Evolutionary conservation across 2,113 vertebrate species (phyloP), one percentile per base, ranked within the genome.

Genomic region (Crotalus tigris): DNA sequence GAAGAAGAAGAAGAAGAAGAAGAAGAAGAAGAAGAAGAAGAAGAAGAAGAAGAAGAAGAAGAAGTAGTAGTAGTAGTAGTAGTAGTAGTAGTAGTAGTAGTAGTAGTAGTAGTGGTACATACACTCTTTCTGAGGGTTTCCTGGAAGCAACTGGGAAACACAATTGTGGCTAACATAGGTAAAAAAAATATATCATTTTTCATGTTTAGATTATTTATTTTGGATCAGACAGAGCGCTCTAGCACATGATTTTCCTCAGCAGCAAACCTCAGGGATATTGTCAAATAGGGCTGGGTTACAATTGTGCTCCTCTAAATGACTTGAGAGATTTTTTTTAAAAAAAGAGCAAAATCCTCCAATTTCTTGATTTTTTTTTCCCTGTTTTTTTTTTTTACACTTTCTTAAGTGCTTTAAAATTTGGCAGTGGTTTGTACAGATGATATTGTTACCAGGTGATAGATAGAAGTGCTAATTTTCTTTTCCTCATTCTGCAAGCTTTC

Each of bases 341-440:
- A 26, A 29, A 29, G 61, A n/a, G 61, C 26, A 69, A 69, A 29
- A 29, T 64, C 10, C 26, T n/a, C 61, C 26, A 64, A 29, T n/a
- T 69, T 69, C 26, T n/a, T 69, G 26, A 12, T 24, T 29, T n/a
- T 64, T 64, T n/a, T 11, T 13, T 4, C 1, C 49, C 7, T 1
- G 0, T 0, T 1, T 0, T 29, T 26, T 64, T 64, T 64, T 64
- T 12, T 24, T 26, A n/a, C 61, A 64, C 26, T 0, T n/a, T n/a
- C 59, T 61, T 61, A 61, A 61, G 2, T 61, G 23, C 58, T 61
- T 61, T 61, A 61, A 29, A 64, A 64, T n/a, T 64, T 64, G 61
- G 61, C 61, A n/a, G 26, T n/a, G 26, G 61, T n/a, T 64, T 13
- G 10, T n/a, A 26, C 61, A 64, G 26, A 64, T 13, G 26, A 29